These are phyloP conservation scores for Cylindroiulus punctatus DNA, from an alignment of 2,888 invertebrate species.

Conservation along the genomic window DNA sequence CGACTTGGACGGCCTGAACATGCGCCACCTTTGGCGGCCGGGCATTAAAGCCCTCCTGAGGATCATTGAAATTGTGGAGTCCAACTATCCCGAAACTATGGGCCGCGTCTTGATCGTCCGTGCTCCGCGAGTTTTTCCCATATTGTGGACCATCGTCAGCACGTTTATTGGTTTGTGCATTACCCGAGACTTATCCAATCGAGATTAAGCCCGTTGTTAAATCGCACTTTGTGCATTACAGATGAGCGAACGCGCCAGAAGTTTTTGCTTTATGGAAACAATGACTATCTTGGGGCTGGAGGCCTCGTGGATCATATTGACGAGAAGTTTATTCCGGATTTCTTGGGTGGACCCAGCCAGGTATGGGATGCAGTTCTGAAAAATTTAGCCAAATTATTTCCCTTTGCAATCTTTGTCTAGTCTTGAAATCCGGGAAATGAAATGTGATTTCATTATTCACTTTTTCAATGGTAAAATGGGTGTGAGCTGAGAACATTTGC, in stretches of 20 bases:
- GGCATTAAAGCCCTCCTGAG: conserved; percentile 77
- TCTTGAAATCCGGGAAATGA: no score
- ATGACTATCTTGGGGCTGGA: conserved; percentile 83
- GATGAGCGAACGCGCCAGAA: conserved; percentile 93
- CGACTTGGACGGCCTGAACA: conserved; percentile 92
- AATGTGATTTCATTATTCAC: no score
- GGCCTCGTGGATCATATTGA: conserved; percentile 87
- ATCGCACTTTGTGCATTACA: conserved; percentile 63
- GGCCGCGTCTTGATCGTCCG: conserved; percentile 88
- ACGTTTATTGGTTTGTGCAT: conserved; percentile 81
- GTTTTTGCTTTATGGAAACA: conserved; percentile 89
- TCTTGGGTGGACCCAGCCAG: conserved; percentile 89
- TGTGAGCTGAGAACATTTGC: no score
- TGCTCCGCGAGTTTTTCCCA: conserved; percentile 93
- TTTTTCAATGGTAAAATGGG: no score
- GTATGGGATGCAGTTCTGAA: conserved; percentile 71
- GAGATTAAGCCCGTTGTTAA: no score
- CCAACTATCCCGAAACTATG: conserved; percentile 96
- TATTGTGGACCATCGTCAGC: conserved; percentile 93
- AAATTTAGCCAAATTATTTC: no score
- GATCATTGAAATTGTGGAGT: conserved; percentile 86
- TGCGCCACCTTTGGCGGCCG: conserved; percentile 95
- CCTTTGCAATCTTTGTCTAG: no score
- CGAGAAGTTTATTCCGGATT: conserved; percentile 86
- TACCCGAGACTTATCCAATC: no score